Percentiles rank a stretch among this genome's conserved stretches.
Conservation (phyloP, 2,888 invertebrate genomes). For the Mamestra brassicae region DNA sequence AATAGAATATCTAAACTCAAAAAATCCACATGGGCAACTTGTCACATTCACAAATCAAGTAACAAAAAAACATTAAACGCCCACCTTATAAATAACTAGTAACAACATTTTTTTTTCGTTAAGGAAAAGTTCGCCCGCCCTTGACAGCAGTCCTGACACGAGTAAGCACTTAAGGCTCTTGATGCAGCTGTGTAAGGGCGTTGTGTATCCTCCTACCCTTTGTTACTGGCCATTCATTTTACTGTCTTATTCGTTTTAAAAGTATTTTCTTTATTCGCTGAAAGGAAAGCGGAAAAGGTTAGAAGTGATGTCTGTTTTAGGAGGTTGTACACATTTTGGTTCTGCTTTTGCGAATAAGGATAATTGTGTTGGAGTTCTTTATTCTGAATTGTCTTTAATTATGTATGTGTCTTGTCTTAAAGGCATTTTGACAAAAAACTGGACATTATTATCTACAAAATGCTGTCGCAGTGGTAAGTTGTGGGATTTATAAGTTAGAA, state of each 20-base stretch:
- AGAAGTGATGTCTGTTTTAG: constrained; percentile 38
- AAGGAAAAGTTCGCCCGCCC: constrained; percentile 41
- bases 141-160: constrained; percentile 60
- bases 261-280: constrained; percentile 58
- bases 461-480: too few species aligned
- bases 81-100: constrained; percentile 29
- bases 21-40: not conserved
- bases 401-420: not conserved
- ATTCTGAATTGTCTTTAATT: too few species aligned
- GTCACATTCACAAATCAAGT: constrained; percentile 3
- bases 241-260: constrained; percentile 66
- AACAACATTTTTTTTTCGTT: constrained; percentile 34
- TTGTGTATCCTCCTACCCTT: constrained; percentile 64
- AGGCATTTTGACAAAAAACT: not conserved
- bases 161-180: constrained; percentile 65
- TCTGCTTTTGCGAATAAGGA: not conserved
- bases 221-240: constrained; percentile 64
- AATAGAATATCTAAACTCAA: too few species aligned
- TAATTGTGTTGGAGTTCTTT: not conserved
- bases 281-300: constrained; percentile 46
- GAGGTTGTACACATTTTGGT: not conserved
- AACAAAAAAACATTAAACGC: constrained; percentile 22
- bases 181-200: constrained; percentile 61
- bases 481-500: too few species aligned
- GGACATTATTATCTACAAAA: not conserved